phyloP scores from a whole-genome alignment of 1,140 invertebrate genomes.

The Magallana angulata region DNA sequence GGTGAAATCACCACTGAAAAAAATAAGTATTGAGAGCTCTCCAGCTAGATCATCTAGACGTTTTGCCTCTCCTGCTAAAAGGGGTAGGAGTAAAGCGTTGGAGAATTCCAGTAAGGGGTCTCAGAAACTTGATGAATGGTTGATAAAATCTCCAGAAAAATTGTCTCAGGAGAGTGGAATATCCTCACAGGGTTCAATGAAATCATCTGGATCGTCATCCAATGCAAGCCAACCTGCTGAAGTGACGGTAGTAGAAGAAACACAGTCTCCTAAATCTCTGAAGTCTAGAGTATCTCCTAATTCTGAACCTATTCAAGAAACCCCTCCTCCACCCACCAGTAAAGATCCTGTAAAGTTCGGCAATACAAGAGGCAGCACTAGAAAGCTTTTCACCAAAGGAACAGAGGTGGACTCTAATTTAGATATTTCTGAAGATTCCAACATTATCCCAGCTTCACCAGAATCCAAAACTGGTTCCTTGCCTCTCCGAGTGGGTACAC shows the following conservation, averaged over 20 bases:
- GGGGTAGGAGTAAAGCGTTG: neutral
- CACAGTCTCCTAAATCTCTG: conserved; percentile 65
- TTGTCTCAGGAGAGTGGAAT: neutral
- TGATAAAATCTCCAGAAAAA: conserved; percentile 60
- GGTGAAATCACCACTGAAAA: neutral
- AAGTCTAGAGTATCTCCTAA: neutral
- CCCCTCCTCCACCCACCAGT: conserved; percentile 60
- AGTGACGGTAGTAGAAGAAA: conserved; percentile 69
- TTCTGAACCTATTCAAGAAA: conserved; percentile 57
- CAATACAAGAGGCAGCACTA: conserved; percentile 50
- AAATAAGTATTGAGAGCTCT: conserved; percentile 12
- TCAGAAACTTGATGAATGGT: conserved; percentile 62
- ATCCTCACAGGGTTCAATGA: neutral
- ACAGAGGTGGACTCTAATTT: neutral
- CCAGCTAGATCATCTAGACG: conserved; percentile 55
- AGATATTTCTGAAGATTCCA: conserved; percentile 60
- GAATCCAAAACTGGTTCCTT: conserved; percentile 42
- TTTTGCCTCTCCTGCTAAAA: conserved; percentile 8
- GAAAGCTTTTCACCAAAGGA: conserved; percentile 61
- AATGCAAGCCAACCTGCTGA: neutral
- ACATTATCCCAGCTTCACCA: conserved; percentile 64
- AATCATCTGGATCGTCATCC: neutral
- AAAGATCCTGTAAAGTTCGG: neutral
- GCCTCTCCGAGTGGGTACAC: conserved; percentile 59
- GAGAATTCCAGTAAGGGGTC: neutral